Evolutionary conservation across 2,113 vertebrate species (phyloP).

Genomic region (Brachyhypopomus gauderio): DNA sequence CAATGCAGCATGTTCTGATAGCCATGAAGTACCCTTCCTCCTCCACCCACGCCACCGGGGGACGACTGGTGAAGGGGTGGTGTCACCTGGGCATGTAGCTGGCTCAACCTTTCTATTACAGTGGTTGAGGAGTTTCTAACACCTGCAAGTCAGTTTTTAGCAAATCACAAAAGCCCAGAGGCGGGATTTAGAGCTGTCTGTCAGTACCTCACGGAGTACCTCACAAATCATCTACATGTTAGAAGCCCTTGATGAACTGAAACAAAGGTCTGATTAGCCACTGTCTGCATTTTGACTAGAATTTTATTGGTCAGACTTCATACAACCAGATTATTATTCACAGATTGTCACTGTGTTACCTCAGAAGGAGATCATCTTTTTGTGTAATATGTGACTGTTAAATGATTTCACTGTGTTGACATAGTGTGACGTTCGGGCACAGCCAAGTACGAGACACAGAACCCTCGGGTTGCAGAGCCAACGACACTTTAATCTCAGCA

Average conservation of each 20-base stretch:
- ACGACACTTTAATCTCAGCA: too few species aligned
- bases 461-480: too few species aligned
- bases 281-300: not conserved
- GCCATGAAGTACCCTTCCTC: not conserved
- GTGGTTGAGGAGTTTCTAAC: too few species aligned
- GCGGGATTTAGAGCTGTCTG: not conserved
- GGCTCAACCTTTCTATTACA: too few species aligned
- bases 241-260: not conserved
- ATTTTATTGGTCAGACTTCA: not conserved
- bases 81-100: not conserved
- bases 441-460: too few species aligned
- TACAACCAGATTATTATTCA: constrained; percentile 10
- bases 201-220: not conserved
- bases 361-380: constrained; percentile 15
- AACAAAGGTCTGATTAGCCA: not conserved
- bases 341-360: constrained; percentile 10
- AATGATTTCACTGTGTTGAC: constrained; percentile 21
- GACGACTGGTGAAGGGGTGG: not conserved
- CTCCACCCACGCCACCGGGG: not conserved
- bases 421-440: too few species aligned
- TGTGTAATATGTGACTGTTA: constrained; percentile 29
- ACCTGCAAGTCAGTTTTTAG: too few species aligned
- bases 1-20: constrained; percentile 14
- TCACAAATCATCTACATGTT: not conserved
- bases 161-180: not conserved